Base-by-base conservation (phyloP, 2,888 invertebrate species). In the Aleiodes testaceus region DNA sequence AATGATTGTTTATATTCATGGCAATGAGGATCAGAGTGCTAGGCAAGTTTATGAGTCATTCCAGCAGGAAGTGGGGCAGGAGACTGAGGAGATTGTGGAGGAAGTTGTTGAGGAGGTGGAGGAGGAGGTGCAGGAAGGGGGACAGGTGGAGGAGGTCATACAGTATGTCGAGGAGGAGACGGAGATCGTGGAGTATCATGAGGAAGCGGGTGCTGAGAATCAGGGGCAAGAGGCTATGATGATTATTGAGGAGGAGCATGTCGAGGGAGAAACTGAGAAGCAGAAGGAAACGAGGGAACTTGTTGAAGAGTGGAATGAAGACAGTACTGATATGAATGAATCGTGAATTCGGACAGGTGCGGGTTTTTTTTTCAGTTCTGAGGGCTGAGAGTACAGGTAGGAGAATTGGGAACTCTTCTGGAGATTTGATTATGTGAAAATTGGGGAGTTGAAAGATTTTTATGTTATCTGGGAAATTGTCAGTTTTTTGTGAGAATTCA, bases 161-260 rank as follows among this genome's bases (percentile, higher is more conserved):
- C 86, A 86, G 30, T 87, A 87, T 44, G 86, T 87, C 2, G 87
- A 87, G 70, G 86, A 89, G 72, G 86, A 88, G 76, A 88, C 88
- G 14, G 84, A 89, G 79, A 86, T 84, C 69, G 82, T 86, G 3
- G 87, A 87, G 71, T 84, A 85, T 70, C 84, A 85, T 4, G 85
- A 83, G 22, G 80, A 79, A 50, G 78, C 81, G 74, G 75, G 77
- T 70, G 86, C 80, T 79, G 82, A 81, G 80, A 83, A 73, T 81
- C 78, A 75, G 78, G 88, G 72, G 85, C 82, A 83, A 12, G 83
- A 84, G 22, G 79, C 84, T 0, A 82, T 84, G 30, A 83, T 85
- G 84, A 83, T 85, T 9, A 84, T 85, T 20, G 85, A 85, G 66
- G 85, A 86, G 47, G 85, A 85, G 42, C 81, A 85, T 16, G 77